Conservation (phyloP, 2,888 invertebrate genomes). For the Eledona agricola region DNA sequence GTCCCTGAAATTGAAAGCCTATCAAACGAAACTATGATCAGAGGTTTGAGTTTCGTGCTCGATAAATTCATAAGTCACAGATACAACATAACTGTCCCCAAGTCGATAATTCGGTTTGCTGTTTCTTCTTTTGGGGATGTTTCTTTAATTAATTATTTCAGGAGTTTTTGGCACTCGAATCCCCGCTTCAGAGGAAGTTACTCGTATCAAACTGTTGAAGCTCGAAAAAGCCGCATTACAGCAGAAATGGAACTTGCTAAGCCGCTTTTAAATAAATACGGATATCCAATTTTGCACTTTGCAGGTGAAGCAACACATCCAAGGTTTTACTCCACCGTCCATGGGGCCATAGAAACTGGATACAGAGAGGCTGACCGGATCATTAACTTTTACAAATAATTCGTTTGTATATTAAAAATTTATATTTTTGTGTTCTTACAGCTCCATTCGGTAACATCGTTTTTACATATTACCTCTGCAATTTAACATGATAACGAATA, state of each 20-base stretch:
- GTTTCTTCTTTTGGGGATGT: background rate
- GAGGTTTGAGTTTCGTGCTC: slow-evolving; percentile 64
- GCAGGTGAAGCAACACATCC: slow-evolving; percentile 35
- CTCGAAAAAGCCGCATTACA: slow-evolving; percentile 12
- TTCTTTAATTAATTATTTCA: slow-evolving; percentile 26
- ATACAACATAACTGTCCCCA: slow-evolving; percentile 64
- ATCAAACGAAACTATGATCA: slow-evolving; percentile 64
- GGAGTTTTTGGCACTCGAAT: slow-evolving; percentile 46
- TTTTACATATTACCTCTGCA: too few species aligned
- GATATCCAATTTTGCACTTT: slow-evolving; percentile 26
- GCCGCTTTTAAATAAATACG: slow-evolving; percentile 18
- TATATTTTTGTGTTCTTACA: too few species aligned
- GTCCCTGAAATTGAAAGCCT: slow-evolving; percentile 71
- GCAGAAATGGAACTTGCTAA: slow-evolving; percentile 23
- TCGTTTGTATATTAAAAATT: slow-evolving; percentile 1
- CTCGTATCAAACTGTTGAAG: slow-evolving; percentile 45
- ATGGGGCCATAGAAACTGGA: slow-evolving; percentile 34
- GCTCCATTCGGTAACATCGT: too few species aligned
- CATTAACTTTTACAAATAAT: slow-evolving; percentile 31
- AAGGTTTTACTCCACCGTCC: slow-evolving; percentile 30
- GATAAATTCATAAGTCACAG: slow-evolving; percentile 64
- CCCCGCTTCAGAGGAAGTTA: slow-evolving; percentile 48
- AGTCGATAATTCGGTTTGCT: slow-evolving; percentile 47
- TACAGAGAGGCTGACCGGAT: slow-evolving; percentile 33
- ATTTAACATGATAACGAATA: too few species aligned